Base-by-base conservation (phyloP, 2,888 invertebrate genomes). In the Cheilosia grossa region DNA sequence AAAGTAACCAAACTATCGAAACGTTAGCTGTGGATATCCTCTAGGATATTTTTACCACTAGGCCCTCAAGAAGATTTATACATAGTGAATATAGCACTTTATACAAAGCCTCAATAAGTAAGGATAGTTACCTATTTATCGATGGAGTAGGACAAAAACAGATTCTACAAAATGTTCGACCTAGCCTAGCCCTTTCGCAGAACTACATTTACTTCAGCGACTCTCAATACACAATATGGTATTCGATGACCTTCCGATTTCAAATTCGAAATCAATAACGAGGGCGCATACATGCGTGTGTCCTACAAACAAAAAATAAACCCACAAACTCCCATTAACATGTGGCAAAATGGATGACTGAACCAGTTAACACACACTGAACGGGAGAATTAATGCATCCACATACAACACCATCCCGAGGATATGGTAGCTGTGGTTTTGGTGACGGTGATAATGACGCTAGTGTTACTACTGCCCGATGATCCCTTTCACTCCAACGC, bases 341-440 rank as follows among this genome's bases (percentile, higher is more conserved):
- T 82, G 77, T 64, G 77, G 77, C 66, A 70, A 33, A 27, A 77
- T 44, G 51, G 63, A 58, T 70, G 77, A 77, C 82, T 77, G 78
- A 78, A 66, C 37, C 70, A 72, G 75, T 82, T 82, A 72, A 70
- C 81, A 75, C 56, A 74, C 66, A 73, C 37, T 61, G 53, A 70
- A 75, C 44, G 37, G 69, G 63, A 37, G 70, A 77, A 82, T 82
- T 82, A 77, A 77, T 70, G 58, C 64, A 59, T 47, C 24, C 64
- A 49, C 44, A 59, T 19, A n/a, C 27, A 15, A 17, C 59, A 33
- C 27, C 17, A 21, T 51, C 15, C 19, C 37, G 70, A 27, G 21
- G 40, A n/a, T 51, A n/a, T 51, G 49, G 33, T 40, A 42, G 47
- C 24, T 58, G 49, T 56, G 59, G 58, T 69, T 42, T 33, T 75